Conservation (phyloP, 2,797 vertebrate species). For the Falco berigora region DNA sequence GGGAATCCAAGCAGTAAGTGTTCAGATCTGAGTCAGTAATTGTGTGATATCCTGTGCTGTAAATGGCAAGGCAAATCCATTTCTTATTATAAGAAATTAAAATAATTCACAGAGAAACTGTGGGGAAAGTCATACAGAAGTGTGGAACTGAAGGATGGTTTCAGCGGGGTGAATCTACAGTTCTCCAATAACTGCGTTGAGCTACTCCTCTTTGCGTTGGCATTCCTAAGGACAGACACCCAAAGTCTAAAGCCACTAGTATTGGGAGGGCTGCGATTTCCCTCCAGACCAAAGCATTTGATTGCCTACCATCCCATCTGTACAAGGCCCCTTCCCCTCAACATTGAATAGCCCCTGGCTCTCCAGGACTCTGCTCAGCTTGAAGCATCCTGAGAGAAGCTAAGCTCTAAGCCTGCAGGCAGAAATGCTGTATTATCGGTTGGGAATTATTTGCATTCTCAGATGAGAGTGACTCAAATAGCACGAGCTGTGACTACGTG, state of each 20-base stretch:
- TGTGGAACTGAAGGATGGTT: background rate
- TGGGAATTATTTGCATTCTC: slow-evolving; percentile 30
- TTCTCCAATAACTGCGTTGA: background rate
- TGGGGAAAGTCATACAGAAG: background rate
- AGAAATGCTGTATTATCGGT: background rate
- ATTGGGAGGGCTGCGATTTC: background rate
- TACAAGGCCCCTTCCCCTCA: background rate
- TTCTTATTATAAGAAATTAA: background rate
- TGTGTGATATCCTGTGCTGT: background rate
- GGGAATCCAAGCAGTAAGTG: background rate
- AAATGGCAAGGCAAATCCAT: background rate
- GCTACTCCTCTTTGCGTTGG: background rate
- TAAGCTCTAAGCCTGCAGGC: background rate
- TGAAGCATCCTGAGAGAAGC: background rate
- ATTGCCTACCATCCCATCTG: background rate
- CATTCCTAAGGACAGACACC: background rate
- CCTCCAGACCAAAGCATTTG: background rate
- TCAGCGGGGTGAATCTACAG: background rate
- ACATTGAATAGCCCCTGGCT: background rate
- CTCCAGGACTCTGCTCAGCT: background rate
- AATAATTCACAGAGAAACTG: background rate
- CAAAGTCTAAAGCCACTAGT: background rate
- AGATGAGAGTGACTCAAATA: slow-evolving; percentile 52
- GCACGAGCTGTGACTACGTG: slow-evolving; percentile 40
- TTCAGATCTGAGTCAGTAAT: background rate